Evolutionary conservation across 2,797 vertebrate genomes (phyloP), one percentile per base, ranked within the genome.

Genomic region (Harpagifer antarcticus): DNA sequence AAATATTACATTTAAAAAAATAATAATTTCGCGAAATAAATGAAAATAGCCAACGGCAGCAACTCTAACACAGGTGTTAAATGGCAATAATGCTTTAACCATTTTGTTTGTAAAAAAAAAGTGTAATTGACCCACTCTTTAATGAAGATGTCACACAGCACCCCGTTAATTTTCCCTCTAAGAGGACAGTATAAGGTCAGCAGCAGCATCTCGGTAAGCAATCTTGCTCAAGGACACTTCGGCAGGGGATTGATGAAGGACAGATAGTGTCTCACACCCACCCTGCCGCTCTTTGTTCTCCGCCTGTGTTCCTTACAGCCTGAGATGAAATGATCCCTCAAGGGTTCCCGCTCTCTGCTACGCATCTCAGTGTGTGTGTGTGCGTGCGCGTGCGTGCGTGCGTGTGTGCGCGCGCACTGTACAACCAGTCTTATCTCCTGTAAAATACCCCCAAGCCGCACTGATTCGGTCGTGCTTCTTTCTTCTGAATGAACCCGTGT

Each of bases 401-500:
- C n/a, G 74, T 37, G 58, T 23, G 74, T 53, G 69, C 48, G 68
- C 27, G 23, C 33, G 12, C 48, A 64, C 68, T 72, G 69, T 62
- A 78, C 62, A 81, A 74, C 68, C 31, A 50, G 40, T 52, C 45
- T 68, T 53, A 58, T 68, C 60, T 68, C 62, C 68, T 74, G 80
- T 77, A 71, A 85, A 81, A 77, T 48, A 82, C 83, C 85, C 86
- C 68, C 63, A 64, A 77, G 84, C 66, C 61, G 67, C 86, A 81
- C 80, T 20, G 53, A 68, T 72, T 54, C 77, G 70, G 71, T 78
- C 83, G 81, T 49, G 74, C 79, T 78, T 37, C 63, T 83, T 79
- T 89, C 47, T 56, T 50, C 76, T 74, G 82, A 83, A 85, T 74
- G 82, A 89, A 87, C 77, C 60, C 54, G 79, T 82, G 83, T 81